Evolutionary conservation across 2,888 invertebrate species (phyloP), one percentile per base, ranked within the genome.

Genomic region (Balanococcus diminutus): DNA sequence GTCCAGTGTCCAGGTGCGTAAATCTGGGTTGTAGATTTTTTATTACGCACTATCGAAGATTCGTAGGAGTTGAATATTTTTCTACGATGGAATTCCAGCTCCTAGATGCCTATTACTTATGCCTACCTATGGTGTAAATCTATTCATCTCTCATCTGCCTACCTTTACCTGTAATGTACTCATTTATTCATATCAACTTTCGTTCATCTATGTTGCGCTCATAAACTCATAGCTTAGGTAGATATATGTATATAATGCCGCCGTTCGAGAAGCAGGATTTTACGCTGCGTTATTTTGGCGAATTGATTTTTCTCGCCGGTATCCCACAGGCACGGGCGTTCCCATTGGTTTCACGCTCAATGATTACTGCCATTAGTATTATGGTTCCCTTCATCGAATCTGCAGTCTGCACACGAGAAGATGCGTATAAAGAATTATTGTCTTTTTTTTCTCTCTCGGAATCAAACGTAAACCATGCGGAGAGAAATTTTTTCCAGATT

Each of bases 11-110:
- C n/a, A n/a, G n/a, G n/a, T 46, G 46, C 46, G 46, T 46, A n/a
- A 61, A 61, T 61, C 61, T 61, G 61, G 61, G 61, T 61, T 25
- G 25, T 61, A 61, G 9, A 8, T 3, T n/a, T 61, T 25, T 61
- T 61, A 61, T 61, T 61, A 61, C 61, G 22, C 25, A 61, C 25
- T 61, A 11, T 46, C 46, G 61, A 25, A 22, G 46, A 46, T 46
- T 61, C 61, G 61, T 61, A 61, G 61, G 61, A 61, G 61, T 61
- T 61, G 61, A 61, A 61, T 61, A 61, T 61, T 22, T 61, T 22
- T 22, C 61, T 25, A 25, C 25, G 61, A 61, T 61, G 61, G 61
- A 61, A 61, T 61, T 22, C 11, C 8, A 14, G 1, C 39, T 16
- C 1, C n/a, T 46, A 46, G 11, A 11, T n/a, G 6, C 46, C 46